Base-by-base conservation (phyloP, 2,113 vertebrate species). In the Heterotilapia buettikoferi region DNA sequence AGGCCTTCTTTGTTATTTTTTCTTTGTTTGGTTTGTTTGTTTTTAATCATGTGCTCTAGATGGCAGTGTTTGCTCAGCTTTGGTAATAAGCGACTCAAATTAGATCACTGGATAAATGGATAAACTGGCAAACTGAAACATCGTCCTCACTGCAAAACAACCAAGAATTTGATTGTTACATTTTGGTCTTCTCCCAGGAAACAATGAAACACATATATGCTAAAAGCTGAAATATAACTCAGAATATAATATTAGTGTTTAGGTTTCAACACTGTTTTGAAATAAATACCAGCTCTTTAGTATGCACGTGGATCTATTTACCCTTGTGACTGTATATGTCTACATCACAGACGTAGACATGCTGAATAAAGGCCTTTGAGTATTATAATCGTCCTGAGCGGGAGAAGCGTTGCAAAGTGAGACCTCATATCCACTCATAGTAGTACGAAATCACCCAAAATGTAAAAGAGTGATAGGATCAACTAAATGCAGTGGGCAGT, bases 141-240 rank as follows among this genome's bases (percentile, higher is more conserved):
- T 71, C 0, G 1, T 0, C 36, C 36, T 24, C 43, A 61, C 24
- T 24, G 56, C 38, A 26, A 0, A 43, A 43, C 12, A 38, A 40
- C 19, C 19, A 68, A 21, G 33, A 68, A 38, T 68, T 66, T 38
- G 61, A 38, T 66, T 38, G 2, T n/a, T 66, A 38, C 0, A n/a
- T 13, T 66, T 12, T 36, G 61, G 61, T 66, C 19, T 36, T n/a
- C n/a, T 45, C 2, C 0, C n/a, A 80, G 40, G 12, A 78, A 21
- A 86, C 73, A 84, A 61, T 19, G 14, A 59, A 5, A 2, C 26
- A 14, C 18, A 56, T 21, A 8, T n/a, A 2, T 84, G 81, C 14
- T 24, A 31, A 71, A 7, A 73, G 21, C 80, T 40, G 84, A 45
- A 76, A 86, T 54, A 36, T 31, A 6, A 18, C 33, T 11, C 8